Percentiles rank a stretch among this genome's conserved stretches.
These are phyloP conservation scores for Drosophila athabasca DNA, from an alignment of 1,140 invertebrate species.

Conservation along the genomic window DNA sequence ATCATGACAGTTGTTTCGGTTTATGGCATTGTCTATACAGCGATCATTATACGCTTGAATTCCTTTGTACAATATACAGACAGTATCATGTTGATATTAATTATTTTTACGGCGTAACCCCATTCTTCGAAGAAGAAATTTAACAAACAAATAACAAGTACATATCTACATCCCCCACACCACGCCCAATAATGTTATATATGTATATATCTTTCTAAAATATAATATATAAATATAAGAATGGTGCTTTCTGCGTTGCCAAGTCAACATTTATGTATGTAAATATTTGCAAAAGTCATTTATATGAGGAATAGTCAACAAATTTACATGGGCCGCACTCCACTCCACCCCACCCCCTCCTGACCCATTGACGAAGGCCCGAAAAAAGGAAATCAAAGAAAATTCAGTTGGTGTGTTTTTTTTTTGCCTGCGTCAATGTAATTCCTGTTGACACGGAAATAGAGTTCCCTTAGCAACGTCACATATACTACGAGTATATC, in stretches of 20 bases:
- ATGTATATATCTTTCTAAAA: background rate
- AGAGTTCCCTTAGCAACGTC: constrained; percentile 44
- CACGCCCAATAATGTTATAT: constrained; percentile 3
- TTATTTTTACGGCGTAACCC: constrained; percentile 29
- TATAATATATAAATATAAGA: constrained; percentile 1
- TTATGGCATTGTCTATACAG: constrained; percentile 70
- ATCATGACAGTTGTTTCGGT: constrained; percentile 71
- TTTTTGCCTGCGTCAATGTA: constrained; percentile 57
- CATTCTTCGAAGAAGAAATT: constrained; percentile 39
- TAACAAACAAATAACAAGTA: constrained; percentile 38
- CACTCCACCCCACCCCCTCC: constrained; percentile 7
- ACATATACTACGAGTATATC: background rate
- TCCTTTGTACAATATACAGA: constrained; percentile 49
- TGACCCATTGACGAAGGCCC: constrained; percentile 48
- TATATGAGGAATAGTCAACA: constrained; percentile 33
- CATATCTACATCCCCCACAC: too few relatives aligned
- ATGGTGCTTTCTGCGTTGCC: constrained; percentile 27
- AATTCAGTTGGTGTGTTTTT: constrained; percentile 6
- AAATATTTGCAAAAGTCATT: constrained; percentile 43
- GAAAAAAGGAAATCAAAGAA: constrained; percentile 52
- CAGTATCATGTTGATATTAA: constrained; percentile 14
- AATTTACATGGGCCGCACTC: constrained; percentile 20
- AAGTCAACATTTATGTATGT: constrained; percentile 55
- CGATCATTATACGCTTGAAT: constrained; percentile 69
- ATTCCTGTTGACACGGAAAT: constrained; percentile 61